A percentile compares a stretch with the other conserved stretches of the same genome.
Evolutionary conservation across 2,888 invertebrate species (phyloP).

Genomic region (Sinodicranocentrus sp.): DNA sequence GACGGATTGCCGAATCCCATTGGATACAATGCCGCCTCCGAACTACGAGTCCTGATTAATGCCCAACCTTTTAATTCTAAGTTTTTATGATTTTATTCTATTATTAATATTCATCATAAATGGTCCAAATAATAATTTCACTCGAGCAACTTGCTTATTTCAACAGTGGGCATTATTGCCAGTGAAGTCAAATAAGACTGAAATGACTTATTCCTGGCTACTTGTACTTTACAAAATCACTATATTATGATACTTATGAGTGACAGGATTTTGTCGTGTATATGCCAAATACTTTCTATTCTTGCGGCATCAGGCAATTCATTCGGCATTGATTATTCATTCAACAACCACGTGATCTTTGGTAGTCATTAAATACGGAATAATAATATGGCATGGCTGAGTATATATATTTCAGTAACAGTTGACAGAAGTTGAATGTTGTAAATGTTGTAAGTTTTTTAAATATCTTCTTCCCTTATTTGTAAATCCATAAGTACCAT

Average conservation of each 20-base stretch:
- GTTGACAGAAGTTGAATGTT: no score
- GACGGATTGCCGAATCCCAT: constrained; percentile 53
- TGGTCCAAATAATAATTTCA: constrained; percentile 60
- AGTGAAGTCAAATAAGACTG: constrained; percentile 66
- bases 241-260: neutral
- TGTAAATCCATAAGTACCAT: no score
- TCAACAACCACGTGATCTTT: no score
- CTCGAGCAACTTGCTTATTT: constrained; percentile 65
- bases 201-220: constrained; percentile 61
- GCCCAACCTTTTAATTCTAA: constrained; percentile 55
- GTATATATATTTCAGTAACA: no score
- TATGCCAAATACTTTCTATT: constrained; percentile 47
- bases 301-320: neutral
- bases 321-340: no score
- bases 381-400: no score
- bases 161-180: constrained; percentile 60
- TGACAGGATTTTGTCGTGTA: constrained; percentile 15
- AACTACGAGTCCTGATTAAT: constrained; percentile 63
- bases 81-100: constrained; percentile 50
- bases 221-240: constrained; percentile 20
- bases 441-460: no score
- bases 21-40: constrained; percentile 54
- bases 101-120: constrained; percentile 34
- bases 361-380: no score
- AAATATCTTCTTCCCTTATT: no score